Conservation (phyloP, 1,140 invertebrate genomes). For the Achatina immaculata region DNA sequence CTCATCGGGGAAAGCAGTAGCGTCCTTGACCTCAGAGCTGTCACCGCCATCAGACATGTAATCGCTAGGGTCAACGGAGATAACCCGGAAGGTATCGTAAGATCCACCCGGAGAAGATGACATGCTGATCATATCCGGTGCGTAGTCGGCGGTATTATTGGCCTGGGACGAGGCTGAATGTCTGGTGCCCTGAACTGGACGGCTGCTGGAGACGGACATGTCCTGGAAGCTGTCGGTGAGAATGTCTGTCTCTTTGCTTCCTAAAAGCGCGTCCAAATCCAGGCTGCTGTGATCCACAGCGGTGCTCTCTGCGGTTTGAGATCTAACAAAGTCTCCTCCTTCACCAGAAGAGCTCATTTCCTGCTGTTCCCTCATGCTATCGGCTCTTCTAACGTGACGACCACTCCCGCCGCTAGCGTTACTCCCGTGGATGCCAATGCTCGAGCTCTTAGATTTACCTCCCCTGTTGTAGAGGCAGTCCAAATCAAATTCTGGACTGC, state of each 20-base stretch:
- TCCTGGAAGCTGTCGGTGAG: constrained; percentile 67
- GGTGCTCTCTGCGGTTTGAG: constrained; percentile 42
- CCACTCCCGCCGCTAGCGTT: background rate
- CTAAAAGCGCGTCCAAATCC: constrained; percentile 68
- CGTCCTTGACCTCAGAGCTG: background rate
- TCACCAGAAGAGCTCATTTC: background rate
- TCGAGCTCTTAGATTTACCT: background rate
- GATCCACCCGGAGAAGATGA: constrained; percentile 31
- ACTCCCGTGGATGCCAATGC: constrained; percentile 16
- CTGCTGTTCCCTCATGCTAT: background rate
- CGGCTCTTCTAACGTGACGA: background rate
- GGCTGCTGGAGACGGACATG: constrained; percentile 21
- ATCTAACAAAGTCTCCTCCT: background rate
- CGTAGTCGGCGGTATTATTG: constrained; percentile 37
- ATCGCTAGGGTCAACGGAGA: constrained; percentile 27
- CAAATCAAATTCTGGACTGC: constrained; percentile 16
- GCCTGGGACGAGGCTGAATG: constrained; percentile 54
- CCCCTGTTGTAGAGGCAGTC: background rate
- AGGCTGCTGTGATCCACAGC: constrained; percentile 66
- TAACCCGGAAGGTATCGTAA: constrained; percentile 27
- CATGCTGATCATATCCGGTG: background rate
- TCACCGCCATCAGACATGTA: constrained; percentile 10
- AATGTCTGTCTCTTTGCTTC: constrained; percentile 66
- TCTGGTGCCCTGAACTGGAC: constrained; percentile 46
- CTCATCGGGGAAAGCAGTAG: background rate